A percentile compares a stretch with the other conserved stretches of the same genome.
Evolutionary conservation across 1,140 invertebrate species (phyloP).

Genomic region (Araneus ventricosus): DNA sequence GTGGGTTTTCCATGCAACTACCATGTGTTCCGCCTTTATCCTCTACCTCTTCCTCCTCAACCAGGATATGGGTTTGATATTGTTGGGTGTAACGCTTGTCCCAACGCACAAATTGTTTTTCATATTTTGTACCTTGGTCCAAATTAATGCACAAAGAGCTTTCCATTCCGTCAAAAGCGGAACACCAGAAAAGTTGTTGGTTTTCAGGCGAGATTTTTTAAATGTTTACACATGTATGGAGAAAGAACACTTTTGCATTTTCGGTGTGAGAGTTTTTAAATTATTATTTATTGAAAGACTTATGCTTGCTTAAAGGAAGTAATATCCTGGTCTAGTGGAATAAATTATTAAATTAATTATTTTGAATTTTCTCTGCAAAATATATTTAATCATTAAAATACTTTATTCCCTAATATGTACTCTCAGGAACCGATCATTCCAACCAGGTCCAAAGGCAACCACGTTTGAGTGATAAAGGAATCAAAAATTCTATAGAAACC

Average conservation of each 20-base stretch:
- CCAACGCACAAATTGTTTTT: slow-evolving; percentile 71
- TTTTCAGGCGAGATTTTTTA: slow-evolving; percentile 65
- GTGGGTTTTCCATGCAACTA: slow-evolving; percentile 47
- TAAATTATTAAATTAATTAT: not conserved
- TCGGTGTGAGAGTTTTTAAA: slow-evolving; percentile 3
- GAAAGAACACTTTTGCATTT: slow-evolving; percentile 47
- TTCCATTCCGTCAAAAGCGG: slow-evolving; percentile 57
- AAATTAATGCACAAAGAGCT: slow-evolving; percentile 64
- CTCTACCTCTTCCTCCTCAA: not conserved
- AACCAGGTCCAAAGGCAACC: slow-evolving; percentile 17
- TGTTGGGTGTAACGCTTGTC: slow-evolving; percentile 73
- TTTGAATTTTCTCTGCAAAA: not conserved
- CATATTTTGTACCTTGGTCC: slow-evolving; percentile 65
- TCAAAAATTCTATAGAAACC: slow-evolving; percentile 54
- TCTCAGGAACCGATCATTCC: slow-evolving; percentile 36
- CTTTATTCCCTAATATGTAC: not conserved
- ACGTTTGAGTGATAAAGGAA: slow-evolving; percentile 65
- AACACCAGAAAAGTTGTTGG: slow-evolving; percentile 70
- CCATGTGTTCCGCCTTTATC: slow-evolving; percentile 10
- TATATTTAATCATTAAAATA: not conserved
- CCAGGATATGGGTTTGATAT: slow-evolving; percentile 49
- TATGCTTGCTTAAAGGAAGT: slow-evolving; percentile 58
- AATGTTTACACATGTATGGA: slow-evolving; percentile 56
- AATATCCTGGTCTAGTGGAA: slow-evolving; percentile 61
- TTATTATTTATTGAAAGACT: slow-evolving; percentile 61